Percentiles rank a stretch among this genome's conserved stretches.
Conservation (phyloP, 2,888 invertebrate genomes). For the Panzeria rudis region DNA sequence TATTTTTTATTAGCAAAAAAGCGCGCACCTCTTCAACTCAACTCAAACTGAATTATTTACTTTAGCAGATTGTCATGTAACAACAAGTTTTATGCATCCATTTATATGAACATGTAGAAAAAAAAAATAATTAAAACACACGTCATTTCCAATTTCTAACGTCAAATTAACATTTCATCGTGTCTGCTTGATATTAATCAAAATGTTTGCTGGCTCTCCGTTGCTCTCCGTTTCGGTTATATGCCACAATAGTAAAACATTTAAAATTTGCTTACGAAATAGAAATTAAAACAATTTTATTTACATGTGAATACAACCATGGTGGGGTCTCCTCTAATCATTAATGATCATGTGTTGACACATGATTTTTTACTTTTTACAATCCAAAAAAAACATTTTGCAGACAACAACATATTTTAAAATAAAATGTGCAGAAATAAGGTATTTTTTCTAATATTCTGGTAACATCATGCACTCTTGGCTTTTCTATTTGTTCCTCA, state of each 20-base stretch:
- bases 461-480: slow-evolving; percentile 22
- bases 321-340: slow-evolving; percentile 67
- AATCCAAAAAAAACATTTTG: not conserved
- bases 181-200: slow-evolving; percentile 81
- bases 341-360: slow-evolving; percentile 72
- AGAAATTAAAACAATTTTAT: slow-evolving; percentile 53
- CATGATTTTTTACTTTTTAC: slow-evolving; percentile 52
- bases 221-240: slow-evolving; percentile 1
- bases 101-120: slow-evolving; percentile 17
- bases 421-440: slow-evolving; percentile 18
- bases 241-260: slow-evolving; percentile 34
- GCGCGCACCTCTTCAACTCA: slow-evolving; percentile 59
- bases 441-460: slow-evolving; percentile 52
- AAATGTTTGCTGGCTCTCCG: slow-evolving; percentile 65
- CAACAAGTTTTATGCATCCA: slow-evolving; percentile 40
- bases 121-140: slow-evolving; percentile 70
- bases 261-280: slow-evolving; percentile 17
- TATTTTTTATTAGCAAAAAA: slow-evolving; percentile 2
- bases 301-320: slow-evolving; percentile 52
- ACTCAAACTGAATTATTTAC: slow-evolving; percentile 61
- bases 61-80: slow-evolving; percentile 69
- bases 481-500: slow-evolving; percentile 27
- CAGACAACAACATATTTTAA: slow-evolving; percentile 20
- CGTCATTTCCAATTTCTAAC: slow-evolving; percentile 78
- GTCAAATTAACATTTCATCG: slow-evolving; percentile 77